phyloP scores from a whole-genome alignment of 1,140 invertebrate genomes.

The Caenorhabditis brenneri region DNA sequence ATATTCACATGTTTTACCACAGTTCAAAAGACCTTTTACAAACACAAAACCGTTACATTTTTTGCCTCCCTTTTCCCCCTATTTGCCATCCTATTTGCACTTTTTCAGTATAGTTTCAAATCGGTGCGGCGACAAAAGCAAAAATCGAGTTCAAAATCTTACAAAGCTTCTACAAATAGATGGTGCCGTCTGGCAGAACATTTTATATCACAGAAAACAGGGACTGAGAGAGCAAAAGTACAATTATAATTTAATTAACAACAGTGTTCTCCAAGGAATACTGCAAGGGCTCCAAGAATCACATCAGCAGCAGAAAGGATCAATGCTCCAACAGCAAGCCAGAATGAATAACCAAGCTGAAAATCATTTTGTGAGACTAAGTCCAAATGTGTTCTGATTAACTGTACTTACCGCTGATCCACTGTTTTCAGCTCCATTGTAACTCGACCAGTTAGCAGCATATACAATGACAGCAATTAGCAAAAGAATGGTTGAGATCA shows the following conservation, averaged over 20 bases:
- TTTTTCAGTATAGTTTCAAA: constrained; percentile 23
- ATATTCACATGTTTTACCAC: constrained; percentile 32
- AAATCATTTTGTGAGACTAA: not conserved
- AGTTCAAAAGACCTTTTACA: constrained; percentile 41
- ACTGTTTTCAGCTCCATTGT: not conserved
- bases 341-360: constrained; percentile 50
- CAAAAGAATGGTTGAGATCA: constrained; percentile 30
- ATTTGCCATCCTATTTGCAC: not conserved
- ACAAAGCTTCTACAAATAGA: constrained; percentile 10
- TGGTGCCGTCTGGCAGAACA: not conserved
- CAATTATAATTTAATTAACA: constrained; percentile 27
- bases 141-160: constrained; percentile 28
- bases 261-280: constrained; percentile 41
- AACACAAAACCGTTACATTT: constrained; percentile 14
- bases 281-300: constrained; percentile 25
- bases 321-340: constrained; percentile 46
- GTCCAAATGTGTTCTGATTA: too few relatives aligned
- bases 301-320: constrained; percentile 46
- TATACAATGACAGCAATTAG: constrained; percentile 33
- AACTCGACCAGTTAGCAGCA: not conserved
- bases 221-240: not conserved
- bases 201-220: constrained; percentile 1
- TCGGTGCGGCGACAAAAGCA: not conserved
- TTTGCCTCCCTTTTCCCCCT: too few relatives aligned
- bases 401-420: not conserved